Conservation (phyloP, 1,140 invertebrate species). For the Eciton burchellii region DNA sequence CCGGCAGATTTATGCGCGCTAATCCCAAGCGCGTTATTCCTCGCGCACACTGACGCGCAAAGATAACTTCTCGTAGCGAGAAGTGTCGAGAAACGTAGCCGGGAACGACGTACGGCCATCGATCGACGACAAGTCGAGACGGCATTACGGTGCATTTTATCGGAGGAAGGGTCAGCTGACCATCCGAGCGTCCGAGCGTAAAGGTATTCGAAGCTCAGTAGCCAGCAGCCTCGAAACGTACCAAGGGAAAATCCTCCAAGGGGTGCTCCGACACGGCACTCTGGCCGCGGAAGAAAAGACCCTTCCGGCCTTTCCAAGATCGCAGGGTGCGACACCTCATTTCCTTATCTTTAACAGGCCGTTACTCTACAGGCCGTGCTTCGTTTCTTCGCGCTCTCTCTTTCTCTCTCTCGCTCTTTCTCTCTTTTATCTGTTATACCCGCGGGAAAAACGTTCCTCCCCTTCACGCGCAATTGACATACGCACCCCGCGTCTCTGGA, state of each 20-base stretch:
- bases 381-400: constrained; percentile 61
- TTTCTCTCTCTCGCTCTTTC: too few relatives aligned
- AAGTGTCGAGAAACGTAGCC: neutral
- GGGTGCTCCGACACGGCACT: constrained; percentile 75
- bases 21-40: neutral
- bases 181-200: constrained; percentile 82
- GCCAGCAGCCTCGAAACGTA: constrained; percentile 66
- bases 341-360: constrained; percentile 86
- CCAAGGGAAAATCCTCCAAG: constrained; percentile 76
- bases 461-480: constrained; percentile 29
- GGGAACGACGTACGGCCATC: neutral
- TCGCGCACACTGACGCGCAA: neutral
- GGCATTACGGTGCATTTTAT: constrained; percentile 51
- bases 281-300: constrained; percentile 71
- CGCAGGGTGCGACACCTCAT: constrained; percentile 84
- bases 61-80: neutral
- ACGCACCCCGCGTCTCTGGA: neutral
- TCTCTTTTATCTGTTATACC: constrained; percentile 70
- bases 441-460: constrained; percentile 49
- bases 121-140: constrained; percentile 61
- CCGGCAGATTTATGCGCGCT: neutral
- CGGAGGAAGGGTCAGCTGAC: constrained; percentile 68
- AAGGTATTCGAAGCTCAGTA: constrained; percentile 82
- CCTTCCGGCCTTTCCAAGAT: constrained; percentile 72
- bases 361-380: constrained; percentile 78